phyloP scores from a whole-genome alignment of 2,797 vertebrate species.

The Peromyscus eremicus region DNA sequence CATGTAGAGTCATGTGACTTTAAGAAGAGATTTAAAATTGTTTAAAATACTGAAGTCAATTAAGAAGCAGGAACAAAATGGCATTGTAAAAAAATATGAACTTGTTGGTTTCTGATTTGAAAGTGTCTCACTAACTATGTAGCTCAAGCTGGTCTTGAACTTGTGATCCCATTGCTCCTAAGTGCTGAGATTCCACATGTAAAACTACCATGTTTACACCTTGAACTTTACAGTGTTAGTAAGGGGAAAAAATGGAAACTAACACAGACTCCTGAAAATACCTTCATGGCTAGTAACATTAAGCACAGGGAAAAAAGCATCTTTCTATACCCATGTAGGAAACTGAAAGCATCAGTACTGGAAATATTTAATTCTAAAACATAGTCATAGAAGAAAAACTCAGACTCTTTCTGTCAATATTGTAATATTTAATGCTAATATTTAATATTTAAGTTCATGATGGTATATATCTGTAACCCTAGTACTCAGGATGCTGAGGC shows the following conservation, averaged over 20 bases:
- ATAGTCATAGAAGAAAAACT: conserved; percentile 23
- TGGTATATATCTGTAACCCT: background rate
- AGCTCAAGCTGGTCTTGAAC: background rate
- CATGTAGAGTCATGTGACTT: background rate
- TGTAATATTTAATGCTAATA: conserved; percentile 5
- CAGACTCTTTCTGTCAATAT: conserved; percentile 10
- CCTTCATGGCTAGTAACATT: background rate
- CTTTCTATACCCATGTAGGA: background rate
- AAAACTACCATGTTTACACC: background rate
- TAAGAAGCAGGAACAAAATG: conserved; percentile 17
- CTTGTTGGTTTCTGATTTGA: background rate
- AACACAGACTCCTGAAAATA: background rate
- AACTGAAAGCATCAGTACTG: background rate
- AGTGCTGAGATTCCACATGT: background rate
- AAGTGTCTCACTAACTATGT: background rate
- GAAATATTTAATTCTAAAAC: background rate
- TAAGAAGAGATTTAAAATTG: background rate
- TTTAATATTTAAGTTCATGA: background rate
- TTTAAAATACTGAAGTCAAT: conserved; percentile 32
- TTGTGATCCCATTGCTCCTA: background rate
- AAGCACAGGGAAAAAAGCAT: background rate
- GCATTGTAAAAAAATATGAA: background rate
- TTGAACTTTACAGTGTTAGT: conserved; percentile 7
- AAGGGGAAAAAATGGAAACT: conserved; percentile 42
- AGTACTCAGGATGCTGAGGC: background rate